Evolutionary conservation across 2,888 invertebrate genomes (phyloP).

Genomic region (Trichacis sp.): DNA sequence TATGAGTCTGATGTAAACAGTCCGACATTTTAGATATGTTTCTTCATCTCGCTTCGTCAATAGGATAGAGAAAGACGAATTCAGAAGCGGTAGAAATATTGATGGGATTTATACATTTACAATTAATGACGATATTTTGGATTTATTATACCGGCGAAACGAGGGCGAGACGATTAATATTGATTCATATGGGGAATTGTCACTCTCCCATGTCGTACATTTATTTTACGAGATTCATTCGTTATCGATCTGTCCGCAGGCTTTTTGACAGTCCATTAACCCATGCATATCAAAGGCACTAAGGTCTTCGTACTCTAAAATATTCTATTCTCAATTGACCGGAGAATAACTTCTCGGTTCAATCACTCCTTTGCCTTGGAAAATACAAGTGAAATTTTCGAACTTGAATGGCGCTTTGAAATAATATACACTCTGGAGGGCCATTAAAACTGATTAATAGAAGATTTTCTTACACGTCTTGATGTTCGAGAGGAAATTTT

Average conservation of each 20-base stretch:
- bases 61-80: too few species aligned
- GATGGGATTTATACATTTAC: too few species aligned
- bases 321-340: neutral
- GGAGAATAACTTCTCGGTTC: neutral
- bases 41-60: neutral
- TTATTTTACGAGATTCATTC: neutral
- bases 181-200: neutral
- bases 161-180: neutral
- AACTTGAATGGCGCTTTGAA: neutral
- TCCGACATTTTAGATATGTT: too few species aligned
- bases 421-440: too few species aligned
- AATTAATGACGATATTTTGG: too few species aligned
- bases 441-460: too few species aligned
- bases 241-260: slow-evolving; percentile 4
- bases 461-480: too few species aligned
- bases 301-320: slow-evolving; percentile 1
- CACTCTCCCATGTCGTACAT: neutral
- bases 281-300: neutral
- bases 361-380: neutral
- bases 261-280: slow-evolving; percentile 12
- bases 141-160: too few species aligned
- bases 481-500: too few species aligned
- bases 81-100: too few species aligned
- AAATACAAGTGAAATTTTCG: neutral
- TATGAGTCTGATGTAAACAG: neutral